These are phyloP conservation scores for Oscheius sp. DNA, from an alignment of 2,888 invertebrate genomes.

Conservation along the genomic window DNA sequence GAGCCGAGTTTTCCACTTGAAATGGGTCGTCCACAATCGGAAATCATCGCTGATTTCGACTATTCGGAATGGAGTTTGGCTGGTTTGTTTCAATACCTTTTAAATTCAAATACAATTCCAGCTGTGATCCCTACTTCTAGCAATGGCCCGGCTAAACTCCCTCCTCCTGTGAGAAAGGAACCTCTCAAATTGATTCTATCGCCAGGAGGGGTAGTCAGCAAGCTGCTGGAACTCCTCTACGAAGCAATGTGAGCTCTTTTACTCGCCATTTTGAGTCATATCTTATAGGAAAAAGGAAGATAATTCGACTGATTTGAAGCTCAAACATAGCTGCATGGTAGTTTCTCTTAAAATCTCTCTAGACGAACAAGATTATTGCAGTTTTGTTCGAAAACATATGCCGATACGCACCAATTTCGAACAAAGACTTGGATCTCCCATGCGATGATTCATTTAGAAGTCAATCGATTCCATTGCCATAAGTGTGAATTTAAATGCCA, in stretches of 20 bases:
- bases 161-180: background rate
- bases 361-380: too few relatives aligned
- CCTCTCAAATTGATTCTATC: background rate
- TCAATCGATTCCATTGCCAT: constrained; percentile 3
- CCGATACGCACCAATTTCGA: background rate
- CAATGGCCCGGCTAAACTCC: background rate
- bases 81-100: background rate
- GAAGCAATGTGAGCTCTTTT: background rate
- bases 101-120: background rate
- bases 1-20: too few relatives aligned
- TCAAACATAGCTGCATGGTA: too few relatives aligned
- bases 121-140: background rate
- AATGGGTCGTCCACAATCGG: too few relatives aligned
- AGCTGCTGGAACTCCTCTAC: background rate
- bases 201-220: background rate
- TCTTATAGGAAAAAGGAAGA: too few relatives aligned
- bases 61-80: background rate
- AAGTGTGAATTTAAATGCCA: background rate
- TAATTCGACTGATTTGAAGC: too few relatives aligned
- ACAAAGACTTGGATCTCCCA: background rate
- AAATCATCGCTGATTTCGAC: too few relatives aligned
- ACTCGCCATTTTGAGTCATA: background rate
- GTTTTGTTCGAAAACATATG: too few relatives aligned
- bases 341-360: too few relatives aligned
- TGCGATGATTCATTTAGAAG: too few relatives aligned